Evolutionary conservation across 2,888 invertebrate species (phyloP).

Genomic region (Chalcosyrphus nemorum): DNA sequence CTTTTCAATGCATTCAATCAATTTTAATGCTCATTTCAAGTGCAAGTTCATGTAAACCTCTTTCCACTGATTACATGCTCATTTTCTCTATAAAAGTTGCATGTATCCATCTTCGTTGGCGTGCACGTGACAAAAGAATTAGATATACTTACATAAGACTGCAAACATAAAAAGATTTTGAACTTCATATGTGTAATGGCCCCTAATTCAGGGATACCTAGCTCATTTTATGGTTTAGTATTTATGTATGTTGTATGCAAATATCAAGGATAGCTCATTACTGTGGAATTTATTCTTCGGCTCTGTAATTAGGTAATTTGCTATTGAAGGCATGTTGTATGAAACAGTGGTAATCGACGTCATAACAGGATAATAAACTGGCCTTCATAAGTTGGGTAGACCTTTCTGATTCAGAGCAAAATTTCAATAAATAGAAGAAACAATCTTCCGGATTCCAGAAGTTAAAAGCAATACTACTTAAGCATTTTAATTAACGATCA

Average conservation of each 20-base stretch:
- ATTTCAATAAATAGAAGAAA: neutral
- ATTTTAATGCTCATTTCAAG: neutral
- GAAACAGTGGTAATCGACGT: neutral
- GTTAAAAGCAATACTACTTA: neutral
- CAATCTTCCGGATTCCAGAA: neutral
- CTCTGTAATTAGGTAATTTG: neutral
- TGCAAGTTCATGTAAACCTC: neutral
- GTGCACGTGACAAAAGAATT: neutral
- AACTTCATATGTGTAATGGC: neutral
- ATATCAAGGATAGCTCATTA: neutral
- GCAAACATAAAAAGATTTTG: neutral
- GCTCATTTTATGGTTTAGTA: neutral
- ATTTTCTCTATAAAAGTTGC: neutral
- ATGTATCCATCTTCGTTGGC: neutral
- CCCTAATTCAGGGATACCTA: neutral
- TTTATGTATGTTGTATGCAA: neutral
- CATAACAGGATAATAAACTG: neutral
- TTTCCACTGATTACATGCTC: neutral
- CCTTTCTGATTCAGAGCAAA: neutral
- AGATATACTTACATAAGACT: neutral
- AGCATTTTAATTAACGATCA: too few species aligned
- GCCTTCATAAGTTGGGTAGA: too few species aligned
- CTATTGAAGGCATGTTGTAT: neutral
- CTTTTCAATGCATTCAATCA: too few species aligned
- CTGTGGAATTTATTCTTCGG: neutral